Evolutionary conservation across 23 tunicate species (phyloP).

Genomic region (Trididemnum miniatum): DNA sequence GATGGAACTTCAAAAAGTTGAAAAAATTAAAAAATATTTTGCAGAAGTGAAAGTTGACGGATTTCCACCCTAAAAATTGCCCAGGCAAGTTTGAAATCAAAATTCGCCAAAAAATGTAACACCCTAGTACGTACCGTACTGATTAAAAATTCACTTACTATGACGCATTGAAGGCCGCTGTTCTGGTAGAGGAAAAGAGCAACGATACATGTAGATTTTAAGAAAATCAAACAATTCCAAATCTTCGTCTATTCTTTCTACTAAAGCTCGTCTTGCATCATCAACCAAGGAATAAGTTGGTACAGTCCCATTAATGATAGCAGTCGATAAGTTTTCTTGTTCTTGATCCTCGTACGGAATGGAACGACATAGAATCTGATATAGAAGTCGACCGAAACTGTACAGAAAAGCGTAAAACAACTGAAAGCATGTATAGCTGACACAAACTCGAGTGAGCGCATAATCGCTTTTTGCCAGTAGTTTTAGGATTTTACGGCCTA

Average conservation of each 20-base stretch:
- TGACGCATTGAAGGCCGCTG: background rate
- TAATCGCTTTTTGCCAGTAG: too few relatives aligned
- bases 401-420: background rate
- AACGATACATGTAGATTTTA: background rate
- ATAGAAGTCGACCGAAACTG: slow-evolving; percentile 40
- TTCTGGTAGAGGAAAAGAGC: background rate
- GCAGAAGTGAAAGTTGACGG: too few relatives aligned
- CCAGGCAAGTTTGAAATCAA: too few relatives aligned
- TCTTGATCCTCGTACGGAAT: slow-evolving; percentile 1
- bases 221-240: slow-evolving; percentile 3
- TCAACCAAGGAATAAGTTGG: background rate
- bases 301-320: background rate
- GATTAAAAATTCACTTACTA: too few relatives aligned
- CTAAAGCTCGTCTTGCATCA: background rate
- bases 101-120: too few relatives aligned
- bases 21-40: too few relatives aligned
- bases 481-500: too few relatives aligned
- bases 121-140: too few relatives aligned
- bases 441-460: too few relatives aligned
- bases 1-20: too few relatives aligned
- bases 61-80: too few relatives aligned
- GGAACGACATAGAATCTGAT: slow-evolving; percentile 2
- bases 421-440: slow-evolving; percentile 44
- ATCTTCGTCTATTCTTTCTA: slow-evolving; percentile 4
- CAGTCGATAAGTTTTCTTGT: background rate